Evolutionary conservation across 2,888 invertebrate species (phyloP).

Genomic region (Octonoba sinensis): DNA sequence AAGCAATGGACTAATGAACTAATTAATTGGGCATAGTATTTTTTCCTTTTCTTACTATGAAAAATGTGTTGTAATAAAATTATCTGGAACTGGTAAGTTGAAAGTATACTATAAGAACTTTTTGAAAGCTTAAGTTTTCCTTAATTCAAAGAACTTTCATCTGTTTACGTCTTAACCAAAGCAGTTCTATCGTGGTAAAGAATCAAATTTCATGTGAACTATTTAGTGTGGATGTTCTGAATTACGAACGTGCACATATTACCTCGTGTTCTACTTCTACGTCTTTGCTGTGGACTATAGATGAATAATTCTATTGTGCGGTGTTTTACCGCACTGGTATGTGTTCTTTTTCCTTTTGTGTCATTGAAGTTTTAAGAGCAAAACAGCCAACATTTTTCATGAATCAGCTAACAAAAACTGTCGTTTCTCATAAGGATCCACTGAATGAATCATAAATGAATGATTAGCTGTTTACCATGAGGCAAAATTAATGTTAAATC

Average conservation of each 20-base stretch:
- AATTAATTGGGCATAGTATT: slow-evolving; percentile 8
- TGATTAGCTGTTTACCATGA: too few relatives aligned
- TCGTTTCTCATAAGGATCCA: too few relatives aligned
- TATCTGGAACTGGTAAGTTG: slow-evolving; percentile 52
- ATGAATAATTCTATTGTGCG: slow-evolving; percentile 56
- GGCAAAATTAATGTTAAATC: too few relatives aligned
- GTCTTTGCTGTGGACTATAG: slow-evolving; percentile 50
- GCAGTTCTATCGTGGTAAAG: slow-evolving; percentile 18
- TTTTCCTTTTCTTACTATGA: slow-evolving; percentile 25
- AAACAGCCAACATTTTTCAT: slow-evolving; percentile 42
- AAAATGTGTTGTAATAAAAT: background rate
- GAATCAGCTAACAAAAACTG: background rate
- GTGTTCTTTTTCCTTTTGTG: slow-evolving; percentile 25
- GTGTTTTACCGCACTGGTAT: slow-evolving; percentile 63
- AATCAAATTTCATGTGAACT: slow-evolving; percentile 45
- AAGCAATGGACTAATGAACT: slow-evolving; percentile 52
- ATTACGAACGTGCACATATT: slow-evolving; percentile 16
- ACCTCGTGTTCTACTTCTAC: slow-evolving; percentile 22
- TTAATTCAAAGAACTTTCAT: slow-evolving; percentile 57
- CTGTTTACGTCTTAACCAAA: slow-evolving; percentile 33
- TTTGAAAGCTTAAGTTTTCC: slow-evolving; percentile 22
- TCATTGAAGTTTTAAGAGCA: background rate
- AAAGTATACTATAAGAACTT: slow-evolving; percentile 42
- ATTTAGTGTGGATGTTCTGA: slow-evolving; percentile 14
- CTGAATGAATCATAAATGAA: too few relatives aligned